These are phyloP conservation scores for Anguilla rostrata DNA, from an alignment of 2,113 vertebrate species.

Conservation along the genomic window DNA sequence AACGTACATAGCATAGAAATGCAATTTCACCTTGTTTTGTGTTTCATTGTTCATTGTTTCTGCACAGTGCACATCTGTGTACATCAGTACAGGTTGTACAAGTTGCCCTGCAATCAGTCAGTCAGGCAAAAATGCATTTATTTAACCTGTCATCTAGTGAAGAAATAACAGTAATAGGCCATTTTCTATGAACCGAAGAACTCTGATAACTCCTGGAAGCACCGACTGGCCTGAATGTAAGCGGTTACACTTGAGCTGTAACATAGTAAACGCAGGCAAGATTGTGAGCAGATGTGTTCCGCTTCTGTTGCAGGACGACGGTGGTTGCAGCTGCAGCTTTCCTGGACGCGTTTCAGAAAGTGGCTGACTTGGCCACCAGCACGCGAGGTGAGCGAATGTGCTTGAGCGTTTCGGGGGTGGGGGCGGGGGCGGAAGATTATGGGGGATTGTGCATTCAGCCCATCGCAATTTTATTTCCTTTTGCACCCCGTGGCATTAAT, in stretches of 20 bases:
- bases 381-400: slow-evolving; percentile 69
- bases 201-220: not conserved
- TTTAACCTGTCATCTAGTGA: not conserved
- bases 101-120: not conserved
- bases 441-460: not conserved
- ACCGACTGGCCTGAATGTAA: not conserved
- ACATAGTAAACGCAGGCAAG: slow-evolving; percentile 2
- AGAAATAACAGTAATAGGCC: not conserved
- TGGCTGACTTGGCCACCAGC: slow-evolving; percentile 79
- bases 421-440: not conserved
- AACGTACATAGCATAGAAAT: not conserved
- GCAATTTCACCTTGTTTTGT: not conserved
- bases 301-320: slow-evolving; percentile 65
- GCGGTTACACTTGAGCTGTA: slow-evolving; percentile 9
- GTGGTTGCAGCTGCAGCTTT: slow-evolving; percentile 72
- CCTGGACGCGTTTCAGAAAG: slow-evolving; percentile 81
- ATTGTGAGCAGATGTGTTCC: slow-evolving; percentile 23
- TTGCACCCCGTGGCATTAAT: not conserved
- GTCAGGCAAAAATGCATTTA: not conserved
- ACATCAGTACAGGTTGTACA: not conserved
- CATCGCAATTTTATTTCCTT: not conserved
- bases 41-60: not conserved
- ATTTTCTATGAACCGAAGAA: not conserved
- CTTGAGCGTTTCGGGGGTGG: not conserved
- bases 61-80: not conserved